These are phyloP conservation scores for Spodoptera frugiperda DNA, from an alignment of 1,140 invertebrate species.

Conservation along the genomic window DNA sequence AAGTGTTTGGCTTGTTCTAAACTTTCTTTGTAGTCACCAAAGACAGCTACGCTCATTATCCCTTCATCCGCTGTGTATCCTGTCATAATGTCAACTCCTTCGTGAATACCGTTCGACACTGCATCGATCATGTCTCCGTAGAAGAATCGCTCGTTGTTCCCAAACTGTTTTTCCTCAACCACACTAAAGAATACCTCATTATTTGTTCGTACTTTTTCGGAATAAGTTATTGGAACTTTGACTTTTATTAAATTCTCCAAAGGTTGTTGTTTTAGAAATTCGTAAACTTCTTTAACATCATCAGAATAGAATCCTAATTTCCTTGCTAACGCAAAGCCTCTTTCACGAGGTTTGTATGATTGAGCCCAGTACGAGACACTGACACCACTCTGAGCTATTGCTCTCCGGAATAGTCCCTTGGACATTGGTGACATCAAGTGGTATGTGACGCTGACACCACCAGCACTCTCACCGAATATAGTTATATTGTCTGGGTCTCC, in stretches of 20 bases:
- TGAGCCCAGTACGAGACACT: conserved; percentile 4
- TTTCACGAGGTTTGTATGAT: conserved; percentile 12
- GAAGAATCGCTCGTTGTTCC: conserved; percentile 23
- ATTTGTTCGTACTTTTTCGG: not conserved
- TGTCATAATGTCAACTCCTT: conserved; percentile 25
- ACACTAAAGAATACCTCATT: conserved; percentile 11
- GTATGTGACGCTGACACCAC: conserved; percentile 22
- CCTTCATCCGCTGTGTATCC: conserved; percentile 35
- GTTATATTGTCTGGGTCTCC: conserved; percentile 33
- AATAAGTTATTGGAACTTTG: conserved; percentile 14
- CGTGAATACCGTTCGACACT: conserved; percentile 8
- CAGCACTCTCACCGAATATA: conserved; percentile 37
- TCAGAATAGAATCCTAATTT: conserved; percentile 28
- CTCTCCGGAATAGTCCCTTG: conserved; percentile 34
- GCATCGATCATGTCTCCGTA: conserved; percentile 20
- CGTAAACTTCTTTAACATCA: conserved; percentile 20
- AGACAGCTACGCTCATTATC: conserved; percentile 3
- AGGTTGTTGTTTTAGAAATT: conserved; percentile 26
- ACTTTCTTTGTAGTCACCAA: not conserved
- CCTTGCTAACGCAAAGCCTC: conserved; percentile 18
- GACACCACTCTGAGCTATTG: conserved; percentile 34
- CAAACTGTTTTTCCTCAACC: conserved; percentile 13
- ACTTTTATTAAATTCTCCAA: conserved; percentile 15
- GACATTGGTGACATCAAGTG: conserved; percentile 36
- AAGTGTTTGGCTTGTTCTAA: conserved; percentile 52